These are phyloP conservation scores for Cordilura impudica DNA, from an alignment of 2,888 invertebrate genomes.

Conservation along the genomic window DNA sequence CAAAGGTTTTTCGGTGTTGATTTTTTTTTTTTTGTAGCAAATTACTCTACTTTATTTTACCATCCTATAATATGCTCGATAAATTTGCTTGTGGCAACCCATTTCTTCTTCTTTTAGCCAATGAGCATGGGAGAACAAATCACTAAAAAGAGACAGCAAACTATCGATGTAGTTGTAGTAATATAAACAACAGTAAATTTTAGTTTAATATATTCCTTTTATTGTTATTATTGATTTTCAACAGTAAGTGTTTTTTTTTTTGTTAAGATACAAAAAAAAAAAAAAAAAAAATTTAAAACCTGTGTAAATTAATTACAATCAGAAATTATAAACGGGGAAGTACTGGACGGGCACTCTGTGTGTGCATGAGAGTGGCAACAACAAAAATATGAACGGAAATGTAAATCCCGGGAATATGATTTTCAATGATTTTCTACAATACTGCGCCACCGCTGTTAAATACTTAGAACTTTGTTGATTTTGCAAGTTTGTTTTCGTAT, in stretches of 20 bases:
- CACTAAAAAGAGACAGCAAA: too few species aligned
- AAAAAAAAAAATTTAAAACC: background rate
- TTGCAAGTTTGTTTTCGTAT: too few species aligned
- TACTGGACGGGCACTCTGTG: slow-evolving; percentile 12
- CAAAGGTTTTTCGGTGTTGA: too few species aligned
- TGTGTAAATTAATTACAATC: slow-evolving; percentile 32
- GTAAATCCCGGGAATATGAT: slow-evolving; percentile 21
- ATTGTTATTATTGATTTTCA: background rate
- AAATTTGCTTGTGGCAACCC: too few species aligned
- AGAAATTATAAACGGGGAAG: slow-evolving; percentile 35
- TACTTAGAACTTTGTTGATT: background rate
- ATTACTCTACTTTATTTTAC: too few species aligned
- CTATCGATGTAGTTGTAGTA: too few species aligned
- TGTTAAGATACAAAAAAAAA: background rate
- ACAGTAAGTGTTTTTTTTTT: background rate
- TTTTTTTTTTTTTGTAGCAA: too few species aligned
- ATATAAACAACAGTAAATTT: too few species aligned
- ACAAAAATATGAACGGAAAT: slow-evolving; percentile 8
- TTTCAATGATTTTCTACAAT: background rate
- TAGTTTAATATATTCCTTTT: too few species aligned
- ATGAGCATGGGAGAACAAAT: too few species aligned
- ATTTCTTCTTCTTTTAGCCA: too few species aligned
- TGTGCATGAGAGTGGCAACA: slow-evolving; percentile 11
- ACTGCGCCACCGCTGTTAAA: background rate
- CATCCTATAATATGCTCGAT: too few species aligned